These are phyloP conservation scores for Sitta europaea DNA, from an alignment of 2,113 vertebrate genomes.

Conservation along the genomic window DNA sequence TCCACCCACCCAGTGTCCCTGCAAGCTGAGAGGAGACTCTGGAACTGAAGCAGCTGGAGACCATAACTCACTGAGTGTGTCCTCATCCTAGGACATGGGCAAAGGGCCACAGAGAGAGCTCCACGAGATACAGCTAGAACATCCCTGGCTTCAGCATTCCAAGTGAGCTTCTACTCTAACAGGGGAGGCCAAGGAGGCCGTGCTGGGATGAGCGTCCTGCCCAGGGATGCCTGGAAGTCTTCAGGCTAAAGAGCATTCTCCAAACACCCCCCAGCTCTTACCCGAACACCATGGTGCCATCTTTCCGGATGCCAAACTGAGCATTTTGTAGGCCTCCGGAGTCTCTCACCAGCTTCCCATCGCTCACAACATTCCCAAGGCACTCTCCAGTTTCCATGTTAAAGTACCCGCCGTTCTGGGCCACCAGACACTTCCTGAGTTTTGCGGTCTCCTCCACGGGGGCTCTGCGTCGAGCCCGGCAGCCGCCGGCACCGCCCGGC, in stretches of 20 bases:
- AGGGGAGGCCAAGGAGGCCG: background rate
- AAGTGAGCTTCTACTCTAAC: background rate
- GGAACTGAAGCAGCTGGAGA: background rate
- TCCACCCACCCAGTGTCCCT: background rate
- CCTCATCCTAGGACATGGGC: background rate
- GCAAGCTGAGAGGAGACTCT: background rate
- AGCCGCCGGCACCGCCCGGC: slow-evolving; percentile 80
- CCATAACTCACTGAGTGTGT: background rate
- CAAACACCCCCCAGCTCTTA: slow-evolving; percentile 62
- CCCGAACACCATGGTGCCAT: slow-evolving; percentile 92
- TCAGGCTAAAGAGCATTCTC: background rate
- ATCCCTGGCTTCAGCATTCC: background rate
- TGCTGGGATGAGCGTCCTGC: background rate
- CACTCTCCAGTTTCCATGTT: slow-evolving; percentile 59
- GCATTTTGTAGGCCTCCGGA: slow-evolving; percentile 87
- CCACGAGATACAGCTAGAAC: background rate
- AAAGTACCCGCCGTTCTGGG: slow-evolving; percentile 93
- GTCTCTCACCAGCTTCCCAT: slow-evolving; percentile 74
- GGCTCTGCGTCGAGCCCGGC: slow-evolving; percentile 44
- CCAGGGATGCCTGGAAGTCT: fast-evolving
- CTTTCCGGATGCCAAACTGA: slow-evolving; percentile 90
- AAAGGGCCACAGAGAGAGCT: background rate
- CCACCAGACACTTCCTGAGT: slow-evolving; percentile 74
- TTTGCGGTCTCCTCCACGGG: slow-evolving; percentile 77
- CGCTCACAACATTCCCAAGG: slow-evolving; percentile 87